These are phyloP conservation scores for Myiopsitta monachus DNA, from an alignment of 2,113 vertebrate species.

Conservation along the genomic window DNA sequence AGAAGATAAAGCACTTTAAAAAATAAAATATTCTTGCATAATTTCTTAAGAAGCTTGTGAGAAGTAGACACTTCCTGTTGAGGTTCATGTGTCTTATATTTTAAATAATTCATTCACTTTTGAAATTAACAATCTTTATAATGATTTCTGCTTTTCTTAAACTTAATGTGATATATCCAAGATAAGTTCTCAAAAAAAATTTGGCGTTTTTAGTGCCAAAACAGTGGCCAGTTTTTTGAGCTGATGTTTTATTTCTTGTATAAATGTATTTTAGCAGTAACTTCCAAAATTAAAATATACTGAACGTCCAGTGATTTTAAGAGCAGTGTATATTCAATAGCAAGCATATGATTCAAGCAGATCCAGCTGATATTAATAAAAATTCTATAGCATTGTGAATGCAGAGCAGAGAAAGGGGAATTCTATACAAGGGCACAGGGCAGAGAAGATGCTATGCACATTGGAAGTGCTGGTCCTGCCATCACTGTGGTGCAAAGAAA, in stretches of 20 bases:
- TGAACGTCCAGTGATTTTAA: not conserved
- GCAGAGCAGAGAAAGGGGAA: not conserved
- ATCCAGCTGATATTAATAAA: not conserved
- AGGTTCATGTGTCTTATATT: not conserved
- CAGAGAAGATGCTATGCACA: not conserved
- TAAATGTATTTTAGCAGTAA: not conserved
- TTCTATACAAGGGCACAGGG: fast-evolving
- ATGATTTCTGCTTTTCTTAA: not conserved
- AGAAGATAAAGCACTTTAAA: not conserved
- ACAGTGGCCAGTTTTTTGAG: not conserved
- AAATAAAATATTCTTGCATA: not conserved
- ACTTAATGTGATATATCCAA: not conserved
- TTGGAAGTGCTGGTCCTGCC: not conserved
- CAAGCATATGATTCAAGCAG: not conserved
- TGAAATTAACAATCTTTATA: not conserved
- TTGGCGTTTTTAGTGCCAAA: not conserved
- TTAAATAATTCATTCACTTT: not conserved
- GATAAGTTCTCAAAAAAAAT: not conserved
- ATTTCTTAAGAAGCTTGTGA: not conserved
- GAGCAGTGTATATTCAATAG: not conserved
- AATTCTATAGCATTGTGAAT: not conserved
- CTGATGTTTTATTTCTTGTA: not conserved
- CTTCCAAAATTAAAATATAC: not conserved
- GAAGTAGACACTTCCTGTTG: not conserved
- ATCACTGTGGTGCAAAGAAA: not conserved